A percentile compares a stretch with the other conserved stretches of the same genome.
phyloP scores from a whole-genome alignment of 2,797 vertebrate species.

The Phalloptychus januarius region DNA sequence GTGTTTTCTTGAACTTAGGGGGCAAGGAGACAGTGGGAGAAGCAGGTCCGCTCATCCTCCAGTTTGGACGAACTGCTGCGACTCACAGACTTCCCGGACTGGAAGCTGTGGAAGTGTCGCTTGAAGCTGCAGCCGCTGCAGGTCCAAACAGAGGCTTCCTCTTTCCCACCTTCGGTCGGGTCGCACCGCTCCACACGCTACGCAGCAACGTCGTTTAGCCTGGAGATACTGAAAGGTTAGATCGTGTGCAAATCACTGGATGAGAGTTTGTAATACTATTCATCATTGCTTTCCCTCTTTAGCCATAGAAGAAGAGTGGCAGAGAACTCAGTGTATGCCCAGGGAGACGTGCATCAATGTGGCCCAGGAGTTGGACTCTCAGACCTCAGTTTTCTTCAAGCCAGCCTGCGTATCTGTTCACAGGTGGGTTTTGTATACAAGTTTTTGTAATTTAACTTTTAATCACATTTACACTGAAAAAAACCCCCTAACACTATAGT shows the following conservation, averaged over 20 bases:
- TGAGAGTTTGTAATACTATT: background rate
- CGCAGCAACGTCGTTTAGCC: conserved; percentile 91
- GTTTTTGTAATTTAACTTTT: background rate
- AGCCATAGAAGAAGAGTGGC: conserved; percentile 98
- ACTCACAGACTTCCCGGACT: conserved; percentile 91
- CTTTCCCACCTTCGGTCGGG: conserved; percentile 60
- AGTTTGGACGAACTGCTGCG: conserved; percentile 92
- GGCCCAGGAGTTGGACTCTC: conserved; percentile 90
- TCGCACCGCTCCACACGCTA: conserved; percentile 94
- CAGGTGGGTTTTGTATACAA: conserved; percentile 69
- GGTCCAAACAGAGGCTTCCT: conserved; percentile 46
- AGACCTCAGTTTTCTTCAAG: conserved; percentile 93
- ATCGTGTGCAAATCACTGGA: background rate
- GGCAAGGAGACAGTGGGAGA: conserved; percentile 81
- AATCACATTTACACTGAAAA: background rate
- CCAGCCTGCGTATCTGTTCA: conserved; percentile 93
- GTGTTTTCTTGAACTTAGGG: conserved; percentile 24
- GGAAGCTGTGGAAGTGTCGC: conserved; percentile 95
- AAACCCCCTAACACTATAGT: background rate
- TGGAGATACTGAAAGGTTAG: conserved; percentile 90
- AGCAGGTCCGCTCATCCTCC: conserved; percentile 87
- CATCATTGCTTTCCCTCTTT: conserved; percentile 17
- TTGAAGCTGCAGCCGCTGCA: conserved; percentile 85
- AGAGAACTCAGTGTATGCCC: conserved; percentile 93
- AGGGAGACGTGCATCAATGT: conserved; percentile 94